Base-by-base conservation (phyloP, 2,888 invertebrate genomes). In the Leptinotarsa juncta region DNA sequence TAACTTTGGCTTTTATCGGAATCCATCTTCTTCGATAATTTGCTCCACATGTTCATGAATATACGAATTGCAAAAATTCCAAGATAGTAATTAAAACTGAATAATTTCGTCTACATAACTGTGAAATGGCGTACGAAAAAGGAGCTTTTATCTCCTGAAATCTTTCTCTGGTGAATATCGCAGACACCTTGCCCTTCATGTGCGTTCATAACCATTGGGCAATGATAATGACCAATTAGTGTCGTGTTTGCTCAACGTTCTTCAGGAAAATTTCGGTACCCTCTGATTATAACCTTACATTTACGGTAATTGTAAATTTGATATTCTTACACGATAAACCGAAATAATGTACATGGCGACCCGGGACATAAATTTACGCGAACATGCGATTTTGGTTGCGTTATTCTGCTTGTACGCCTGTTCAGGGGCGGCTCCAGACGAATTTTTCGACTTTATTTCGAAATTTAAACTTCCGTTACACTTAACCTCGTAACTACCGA, bases 311-410 rank as follows among this genome's bases (percentile, higher is more conserved):
- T 42, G 55, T 48, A 23, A 70, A 53, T 62, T 57, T 60, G 70
- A 70, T 70, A 55, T 70, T 73, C 70, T 16, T 51, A 4, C 51
- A 15, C 60, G 74, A 74, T 70, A 67, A 74, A 70, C 48, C 60
- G 53, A 42, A 42, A 70, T 67, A 67, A 70, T 53, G 70, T 53
- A 49, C 26, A 23, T 48, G 48, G 65, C 65, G 49, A 67, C 62
- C 51, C 32, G 60, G 51, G 67, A 70, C 70, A 51, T 73, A 67
- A 67, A 74, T 74, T 70, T 60, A 62, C 74, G 67, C 48, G 67
- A 67, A 70, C 74, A 74, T 67, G 70, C 73, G 53, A 73, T 70
- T 70, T 70, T 26, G 68, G 67, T 70, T 57, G 62, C 48, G 65
- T 73, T 73, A 12, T 51, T 67, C 48, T 20, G 51, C 67, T 14